phyloP scores from a whole-genome alignment of 2,797 vertebrate genomes.

The Myotis vivesi region DNA sequence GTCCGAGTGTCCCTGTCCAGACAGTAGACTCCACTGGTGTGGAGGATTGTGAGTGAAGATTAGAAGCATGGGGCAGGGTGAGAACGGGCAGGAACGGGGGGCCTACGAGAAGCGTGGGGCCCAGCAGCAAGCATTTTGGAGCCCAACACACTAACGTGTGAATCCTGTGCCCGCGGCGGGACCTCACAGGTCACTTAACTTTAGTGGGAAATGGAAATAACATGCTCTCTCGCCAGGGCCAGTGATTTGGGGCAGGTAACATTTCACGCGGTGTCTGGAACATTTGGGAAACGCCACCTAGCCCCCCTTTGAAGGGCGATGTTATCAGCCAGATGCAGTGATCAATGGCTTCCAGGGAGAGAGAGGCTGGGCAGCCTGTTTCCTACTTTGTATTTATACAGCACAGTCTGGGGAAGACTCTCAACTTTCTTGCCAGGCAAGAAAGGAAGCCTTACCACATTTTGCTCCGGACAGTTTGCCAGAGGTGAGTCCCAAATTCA shows the following conservation, averaged over 20 bases:
- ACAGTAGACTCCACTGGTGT: accelerated
- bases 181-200: not conserved
- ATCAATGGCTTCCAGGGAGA: not conserved
- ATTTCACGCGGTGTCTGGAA: not conserved
- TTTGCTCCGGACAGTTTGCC: not conserved
- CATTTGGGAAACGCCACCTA: not conserved
- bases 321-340: accelerated
- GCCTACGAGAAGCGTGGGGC: not conserved
- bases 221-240: not conserved
- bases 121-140: not conserved
- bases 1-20: not conserved
- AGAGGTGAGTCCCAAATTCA: not conserved
- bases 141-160: not conserved
- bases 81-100: not conserved
- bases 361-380: not conserved
- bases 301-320: not conserved
- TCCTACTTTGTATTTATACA: not conserved
- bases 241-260: not conserved
- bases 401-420: not conserved
- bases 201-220: not conserved
- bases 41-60: not conserved
- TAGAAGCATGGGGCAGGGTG: not conserved
- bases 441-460: not conserved
- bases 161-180: accelerated
- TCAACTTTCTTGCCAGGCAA: not conserved